These are phyloP conservation scores for cattle (Bos taurus) DNA, from an alignment of 2,113 vertebrate genomes.

Conservation along the genomic window ARS-UCD2.0 NC_037328.1:1381501-1382000, in stretches of 20 bases:
- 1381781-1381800: background rate
- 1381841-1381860: too few relatives aligned
- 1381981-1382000: background rate
- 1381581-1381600: background rate
- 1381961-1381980: background rate
- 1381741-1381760: background rate
- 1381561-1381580: background rate
- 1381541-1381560: background rate
- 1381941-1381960: too few relatives aligned
- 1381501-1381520: background rate
- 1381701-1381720: background rate
- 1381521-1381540: background rate
- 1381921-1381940: too few relatives aligned
- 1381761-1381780: background rate
- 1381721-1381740: background rate
- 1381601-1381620: background rate
- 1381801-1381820: accelerated
- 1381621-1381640: background rate
- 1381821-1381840: too few relatives aligned
- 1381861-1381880: accelerated
- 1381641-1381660: background rate
- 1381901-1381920: too few relatives aligned
- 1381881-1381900: too few relatives aligned
- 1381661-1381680: background rate
- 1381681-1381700: background rate